Evolutionary conservation across 2,113 vertebrate species (phyloP).

Genomic region (Tricholaema leucomelas): DNA sequence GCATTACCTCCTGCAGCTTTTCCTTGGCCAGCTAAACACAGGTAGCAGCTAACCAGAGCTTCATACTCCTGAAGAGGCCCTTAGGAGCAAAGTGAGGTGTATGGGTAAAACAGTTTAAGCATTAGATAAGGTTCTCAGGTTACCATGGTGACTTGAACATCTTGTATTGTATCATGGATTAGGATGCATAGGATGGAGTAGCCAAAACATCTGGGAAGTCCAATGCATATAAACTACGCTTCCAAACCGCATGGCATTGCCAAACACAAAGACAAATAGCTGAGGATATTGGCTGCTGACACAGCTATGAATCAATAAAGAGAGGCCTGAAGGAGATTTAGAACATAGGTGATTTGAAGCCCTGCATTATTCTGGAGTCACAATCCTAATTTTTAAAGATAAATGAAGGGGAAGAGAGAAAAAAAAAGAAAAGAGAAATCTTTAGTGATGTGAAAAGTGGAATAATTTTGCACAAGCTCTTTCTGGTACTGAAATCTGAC

Average conservation of each 20-base stretch:
- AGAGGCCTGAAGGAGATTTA: background rate
- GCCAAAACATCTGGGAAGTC: slow-evolving; percentile 60
- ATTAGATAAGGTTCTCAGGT: slow-evolving; percentile 60
- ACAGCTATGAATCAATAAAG: slow-evolving; percentile 39
- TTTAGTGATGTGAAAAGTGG: background rate
- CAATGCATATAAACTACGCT: slow-evolving; percentile 45
- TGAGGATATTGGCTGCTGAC: slow-evolving; percentile 19
- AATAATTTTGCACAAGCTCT: slow-evolving; percentile 7
- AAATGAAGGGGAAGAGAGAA: background rate
- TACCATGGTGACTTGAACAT: slow-evolving; percentile 75
- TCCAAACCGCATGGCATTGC: slow-evolving; percentile 6
- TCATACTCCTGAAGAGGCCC: slow-evolving; percentile 53
- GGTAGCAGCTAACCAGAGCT: slow-evolving; percentile 53
- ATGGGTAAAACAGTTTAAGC: slow-evolving; percentile 44
- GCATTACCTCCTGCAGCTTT: slow-evolving; percentile 60
- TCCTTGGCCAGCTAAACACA: background rate
- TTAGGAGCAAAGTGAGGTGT: slow-evolving; percentile 53
- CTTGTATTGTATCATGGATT: slow-evolving; percentile 65
- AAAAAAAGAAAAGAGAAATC: background rate
- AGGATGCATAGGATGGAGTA: slow-evolving; percentile 68
- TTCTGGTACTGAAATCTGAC: slow-evolving; percentile 32
- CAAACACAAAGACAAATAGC: slow-evolving; percentile 31
- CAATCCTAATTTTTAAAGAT: slow-evolving; percentile 18
- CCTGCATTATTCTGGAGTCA: background rate
- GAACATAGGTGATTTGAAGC: background rate